phyloP scores from a whole-genome alignment of 2,113 vertebrate species.

The Osmerus eperlanus region DNA sequence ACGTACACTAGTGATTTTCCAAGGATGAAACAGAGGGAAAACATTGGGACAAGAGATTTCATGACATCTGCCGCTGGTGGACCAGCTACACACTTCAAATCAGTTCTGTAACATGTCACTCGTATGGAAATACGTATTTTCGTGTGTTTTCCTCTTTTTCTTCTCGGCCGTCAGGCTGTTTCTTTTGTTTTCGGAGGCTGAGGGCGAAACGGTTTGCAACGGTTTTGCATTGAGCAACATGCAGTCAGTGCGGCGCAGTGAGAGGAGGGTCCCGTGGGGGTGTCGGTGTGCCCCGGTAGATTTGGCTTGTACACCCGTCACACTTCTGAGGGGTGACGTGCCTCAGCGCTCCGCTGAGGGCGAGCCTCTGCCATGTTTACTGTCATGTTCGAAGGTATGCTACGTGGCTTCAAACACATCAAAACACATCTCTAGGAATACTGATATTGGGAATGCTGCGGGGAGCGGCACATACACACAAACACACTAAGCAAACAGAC shows the following conservation, averaged over 20 bases:
- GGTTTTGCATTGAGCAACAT: slow-evolving; percentile 46
- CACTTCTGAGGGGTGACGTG: slow-evolving; percentile 69
- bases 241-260: slow-evolving; percentile 52
- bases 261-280: slow-evolving; percentile 45
- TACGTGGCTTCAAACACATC: slow-evolving; percentile 73
- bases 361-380: slow-evolving; percentile 72
- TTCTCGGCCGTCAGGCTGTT: slow-evolving; percentile 11
- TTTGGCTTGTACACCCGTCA: slow-evolving; percentile 70
- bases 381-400: slow-evolving; percentile 75
- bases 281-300: slow-evolving; percentile 62
- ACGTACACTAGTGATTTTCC: slow-evolving; percentile 72
- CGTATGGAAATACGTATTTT: slow-evolving; percentile 35
- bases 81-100: slow-evolving; percentile 64
- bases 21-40: slow-evolving; percentile 69
- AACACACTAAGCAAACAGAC: slow-evolving; percentile 23
- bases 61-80: slow-evolving; percentile 54
- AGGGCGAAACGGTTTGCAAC: slow-evolving; percentile 42
- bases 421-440: slow-evolving; percentile 70
- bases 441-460: slow-evolving; percentile 68
- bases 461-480: slow-evolving; percentile 47
- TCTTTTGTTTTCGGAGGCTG: slow-evolving; percentile 42
- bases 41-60: slow-evolving; percentile 62
- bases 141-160: slow-evolving; percentile 39
- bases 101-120: slow-evolving; percentile 61
- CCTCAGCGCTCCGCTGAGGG: slow-evolving; percentile 69